These are phyloP conservation scores for Drosophila nannoptera DNA, from an alignment of 1,140 invertebrate species.

Conservation along the genomic window DNA sequence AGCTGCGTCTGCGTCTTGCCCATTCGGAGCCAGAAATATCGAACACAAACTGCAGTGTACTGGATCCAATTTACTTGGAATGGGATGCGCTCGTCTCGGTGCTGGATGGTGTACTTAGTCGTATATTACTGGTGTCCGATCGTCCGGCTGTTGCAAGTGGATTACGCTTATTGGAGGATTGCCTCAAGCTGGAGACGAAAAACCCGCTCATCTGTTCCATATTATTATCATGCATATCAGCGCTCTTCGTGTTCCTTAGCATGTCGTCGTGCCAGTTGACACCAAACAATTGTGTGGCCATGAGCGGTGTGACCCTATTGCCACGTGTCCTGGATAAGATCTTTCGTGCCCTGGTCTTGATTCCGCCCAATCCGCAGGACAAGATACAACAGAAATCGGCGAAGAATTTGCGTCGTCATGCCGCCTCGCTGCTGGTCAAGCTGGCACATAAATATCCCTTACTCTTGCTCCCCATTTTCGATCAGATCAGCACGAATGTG, in stretches of 20 bases:
- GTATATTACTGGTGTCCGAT: constrained; percentile 84
- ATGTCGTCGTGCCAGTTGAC: constrained; percentile 89
- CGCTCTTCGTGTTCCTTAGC: constrained; percentile 92
- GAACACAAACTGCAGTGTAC: constrained; percentile 76
- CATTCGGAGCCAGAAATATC: constrained; percentile 80
- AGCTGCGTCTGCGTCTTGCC: constrained; percentile 82
- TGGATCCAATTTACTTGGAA: constrained; percentile 86
- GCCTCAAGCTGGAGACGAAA: constrained; percentile 86
- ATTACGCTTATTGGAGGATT: constrained; percentile 86
- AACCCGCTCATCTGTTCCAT: constrained; percentile 89
- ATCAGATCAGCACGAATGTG: constrained; percentile 88
- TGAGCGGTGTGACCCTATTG: constrained; percentile 85
- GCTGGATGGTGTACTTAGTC: constrained; percentile 89
- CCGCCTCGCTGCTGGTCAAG: constrained; percentile 93
- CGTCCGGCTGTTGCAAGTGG: constrained; percentile 85
- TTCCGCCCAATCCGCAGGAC: constrained; percentile 81
- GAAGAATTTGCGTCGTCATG: constrained; percentile 92
- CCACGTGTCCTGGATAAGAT: constrained; percentile 92
- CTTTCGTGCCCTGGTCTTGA: constrained; percentile 89
- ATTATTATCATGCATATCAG: constrained; percentile 92
- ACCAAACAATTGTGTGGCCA: constrained; percentile 82
- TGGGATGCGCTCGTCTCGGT: constrained; percentile 89
- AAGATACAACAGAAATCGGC: constrained; percentile 80
- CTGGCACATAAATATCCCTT: constrained; percentile 92
- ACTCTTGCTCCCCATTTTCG: constrained; percentile 91